Evolutionary conservation across 2,888 invertebrate genomes (phyloP), one percentile per base, ranked within the genome.

Genomic region (Seira ritae): DNA sequence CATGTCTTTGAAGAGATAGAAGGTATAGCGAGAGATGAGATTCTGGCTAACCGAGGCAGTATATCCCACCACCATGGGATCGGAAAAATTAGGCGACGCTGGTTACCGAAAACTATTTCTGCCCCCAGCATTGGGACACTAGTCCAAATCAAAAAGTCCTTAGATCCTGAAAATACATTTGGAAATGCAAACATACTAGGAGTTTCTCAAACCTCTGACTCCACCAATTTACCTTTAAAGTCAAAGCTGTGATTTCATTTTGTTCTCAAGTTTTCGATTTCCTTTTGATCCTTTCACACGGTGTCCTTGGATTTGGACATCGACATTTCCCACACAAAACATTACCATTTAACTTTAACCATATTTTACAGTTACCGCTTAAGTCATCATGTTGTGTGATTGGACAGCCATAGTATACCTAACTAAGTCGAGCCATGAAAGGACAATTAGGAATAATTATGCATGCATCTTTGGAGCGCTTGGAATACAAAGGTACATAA

Each of bases 1-100:
- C 92, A 92, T 2, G 92, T 95, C 0, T 98, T 97, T 90, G 97
- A 98, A 90, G 92, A 94, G 78, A 95, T 99, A 73, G 98, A 99
- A 91, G 94, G 94, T 62, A 93, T 93, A 50, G 98, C 98, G 0
- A 92, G 99, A 42, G 95, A 98, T 89, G 98, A 98, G 91, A 98
- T 99, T 86, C 92, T 99, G 69, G 95, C 96, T 0, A 95, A 94
- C 88, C 97, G 97, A 10, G 97, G 97, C 89, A 97, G 97, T 87
- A 93, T 99, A 88, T 98, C 98, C 0, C 98, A 98, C 91, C 98
- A 98, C 91, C 98, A 98, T 90, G 98, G 98, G 0, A 95, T 99
- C 15, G 99, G 99, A 0, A 99, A 99, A 91, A 92, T 93, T 37
- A 93, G 99, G 19, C 95, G 95, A 88, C 94, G 94, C 89, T 99